A percentile compares a stretch with the other conserved stretches of the same genome.
Evolutionary conservation across 1,140 invertebrate genomes (phyloP).

Genomic region (Drosophila persimilis): DNA sequence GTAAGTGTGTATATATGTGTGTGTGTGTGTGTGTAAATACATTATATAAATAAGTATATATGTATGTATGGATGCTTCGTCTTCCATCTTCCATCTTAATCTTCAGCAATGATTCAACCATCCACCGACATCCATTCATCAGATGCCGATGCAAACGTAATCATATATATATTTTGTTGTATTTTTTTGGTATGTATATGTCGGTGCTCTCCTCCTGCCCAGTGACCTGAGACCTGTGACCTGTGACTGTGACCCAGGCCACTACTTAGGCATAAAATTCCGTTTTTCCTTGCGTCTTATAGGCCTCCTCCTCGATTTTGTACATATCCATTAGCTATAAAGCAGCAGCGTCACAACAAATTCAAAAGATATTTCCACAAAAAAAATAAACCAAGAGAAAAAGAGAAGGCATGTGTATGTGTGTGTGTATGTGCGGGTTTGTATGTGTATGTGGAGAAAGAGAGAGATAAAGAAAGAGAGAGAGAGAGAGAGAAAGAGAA

Average conservation of each 20-base stretch:
- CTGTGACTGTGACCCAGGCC: too few relatives aligned
- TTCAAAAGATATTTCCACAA: conserved; percentile 26
- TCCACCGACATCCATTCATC: not conserved
- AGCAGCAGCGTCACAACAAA: conserved; percentile 52
- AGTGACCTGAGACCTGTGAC: conserved; percentile 14
- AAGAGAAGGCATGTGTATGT: conserved; percentile 18
- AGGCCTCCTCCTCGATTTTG: conserved; percentile 96
- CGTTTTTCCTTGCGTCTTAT: conserved; percentile 93
- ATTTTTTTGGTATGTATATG: conserved; percentile 27
- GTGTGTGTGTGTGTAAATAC: conserved; percentile 31
- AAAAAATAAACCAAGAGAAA: conserved; percentile 38
- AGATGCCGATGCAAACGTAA: conserved; percentile 9
- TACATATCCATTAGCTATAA: conserved; percentile 95
- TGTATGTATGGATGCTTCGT: conserved; percentile 8
- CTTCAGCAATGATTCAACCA: too few relatives aligned
- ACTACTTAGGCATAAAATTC: conserved; percentile 92
- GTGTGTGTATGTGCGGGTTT: conserved; percentile 1
- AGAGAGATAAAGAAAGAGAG: conserved; percentile 21
- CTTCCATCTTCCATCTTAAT: too few relatives aligned
- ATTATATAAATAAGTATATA: conserved; percentile 36
- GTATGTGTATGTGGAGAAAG: conserved; percentile 10
- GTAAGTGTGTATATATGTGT: conserved; percentile 15
- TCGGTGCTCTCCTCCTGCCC: conserved; percentile 31
- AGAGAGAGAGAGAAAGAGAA: conserved; percentile 26
- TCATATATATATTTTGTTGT: conserved; percentile 17